These are phyloP conservation scores for Anarrhichthys ocellatus DNA, from an alignment of 2,113 vertebrate species.

Conservation along the genomic window DNA sequence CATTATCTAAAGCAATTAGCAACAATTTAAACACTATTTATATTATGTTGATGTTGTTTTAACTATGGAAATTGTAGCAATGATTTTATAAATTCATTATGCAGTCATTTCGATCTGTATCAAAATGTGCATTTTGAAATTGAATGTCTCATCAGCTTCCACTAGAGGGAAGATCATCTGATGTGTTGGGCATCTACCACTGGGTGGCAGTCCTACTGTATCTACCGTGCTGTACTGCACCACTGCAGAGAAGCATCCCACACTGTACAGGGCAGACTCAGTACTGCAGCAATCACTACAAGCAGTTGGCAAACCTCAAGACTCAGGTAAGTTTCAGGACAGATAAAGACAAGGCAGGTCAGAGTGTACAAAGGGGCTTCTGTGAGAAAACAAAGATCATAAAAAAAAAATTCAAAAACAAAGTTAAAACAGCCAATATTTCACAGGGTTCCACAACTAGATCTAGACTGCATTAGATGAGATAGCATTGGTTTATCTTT, in stretches of 20 bases:
- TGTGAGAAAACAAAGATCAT: slow-evolving; percentile 4
- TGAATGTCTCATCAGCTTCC: not conserved
- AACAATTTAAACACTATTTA: slow-evolving; percentile 18
- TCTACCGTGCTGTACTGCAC: slow-evolving; percentile 51
- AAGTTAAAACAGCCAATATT: not conserved
- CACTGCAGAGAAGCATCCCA: slow-evolving; percentile 57
- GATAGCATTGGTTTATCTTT: not conserved
- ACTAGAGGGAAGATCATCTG: not conserved
- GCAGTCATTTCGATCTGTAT: not conserved
- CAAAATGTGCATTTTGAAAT: not conserved
- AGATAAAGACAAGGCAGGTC: not conserved
- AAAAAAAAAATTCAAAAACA: not conserved
- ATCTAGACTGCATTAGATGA: slow-evolving; percentile 6
- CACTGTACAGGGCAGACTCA: slow-evolving; percentile 36
- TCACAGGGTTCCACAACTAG: slow-evolving; percentile 6
- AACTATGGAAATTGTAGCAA: slow-evolving; percentile 6
- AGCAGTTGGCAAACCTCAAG: slow-evolving; percentile 44
- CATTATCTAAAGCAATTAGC: slow-evolving; percentile 38
- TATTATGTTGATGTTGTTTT: not conserved
- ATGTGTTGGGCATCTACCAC: slow-evolving; percentile 43
- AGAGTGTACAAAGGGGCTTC: not conserved
- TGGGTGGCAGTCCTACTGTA: slow-evolving; percentile 57
- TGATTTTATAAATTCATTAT: slow-evolving; percentile 3
- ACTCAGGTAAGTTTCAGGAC: slow-evolving; percentile 12
- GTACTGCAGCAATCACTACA: slow-evolving; percentile 58